Evolutionary conservation across 2,113 vertebrate genomes (phyloP).

Genomic region (Labeo rohita): DNA sequence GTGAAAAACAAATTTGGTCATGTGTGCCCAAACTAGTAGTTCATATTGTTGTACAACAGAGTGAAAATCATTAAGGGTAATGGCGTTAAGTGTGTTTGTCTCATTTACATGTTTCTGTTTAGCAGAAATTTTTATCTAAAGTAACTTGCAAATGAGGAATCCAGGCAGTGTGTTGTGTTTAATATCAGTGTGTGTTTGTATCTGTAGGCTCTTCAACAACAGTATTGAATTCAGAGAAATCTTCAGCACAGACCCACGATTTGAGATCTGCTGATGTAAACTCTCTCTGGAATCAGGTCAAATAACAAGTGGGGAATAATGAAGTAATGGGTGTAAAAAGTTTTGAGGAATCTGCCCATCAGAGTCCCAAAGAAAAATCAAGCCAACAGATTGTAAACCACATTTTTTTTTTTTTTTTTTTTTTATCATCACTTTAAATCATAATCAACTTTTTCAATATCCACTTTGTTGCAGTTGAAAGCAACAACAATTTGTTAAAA

Average conservation of each 20-base stretch:
- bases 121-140: background rate
- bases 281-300: background rate
- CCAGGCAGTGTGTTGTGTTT: background rate
- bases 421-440: background rate
- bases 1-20: too few relatives aligned
- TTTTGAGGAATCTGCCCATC: background rate
- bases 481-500: too few relatives aligned
- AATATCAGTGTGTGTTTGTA: background rate
- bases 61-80: too few relatives aligned
- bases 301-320: background rate
- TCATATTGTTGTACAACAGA: too few relatives aligned
- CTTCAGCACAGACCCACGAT: constrained; percentile 27
- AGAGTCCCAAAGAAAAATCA: background rate
- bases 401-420: too few relatives aligned
- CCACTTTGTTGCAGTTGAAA: too few relatives aligned
- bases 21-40: too few relatives aligned
- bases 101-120: background rate
- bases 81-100: background rate
- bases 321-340: background rate
- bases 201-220: constrained; percentile 49
- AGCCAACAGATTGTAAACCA: background rate
- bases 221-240: constrained; percentile 33
- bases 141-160: background rate
- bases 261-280: constrained; percentile 48
- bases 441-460: too few relatives aligned